Evolutionary conservation across 2,113 vertebrate species (phyloP).

Genomic region (Malurus melanocephalus): DNA sequence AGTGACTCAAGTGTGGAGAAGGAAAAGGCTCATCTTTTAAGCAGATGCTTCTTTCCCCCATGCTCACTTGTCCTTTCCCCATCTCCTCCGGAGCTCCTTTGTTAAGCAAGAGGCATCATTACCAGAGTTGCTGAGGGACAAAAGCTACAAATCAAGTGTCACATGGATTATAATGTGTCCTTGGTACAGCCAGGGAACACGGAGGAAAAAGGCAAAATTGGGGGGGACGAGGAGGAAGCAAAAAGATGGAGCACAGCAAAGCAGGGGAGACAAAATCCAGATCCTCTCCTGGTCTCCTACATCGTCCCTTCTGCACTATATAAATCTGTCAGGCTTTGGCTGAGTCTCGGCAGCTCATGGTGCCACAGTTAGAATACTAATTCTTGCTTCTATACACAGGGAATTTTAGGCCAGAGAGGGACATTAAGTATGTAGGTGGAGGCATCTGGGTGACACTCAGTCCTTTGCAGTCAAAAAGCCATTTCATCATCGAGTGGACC

Average conservation of each 20-base stretch:
- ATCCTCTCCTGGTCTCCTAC: background rate
- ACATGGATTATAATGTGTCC: background rate
- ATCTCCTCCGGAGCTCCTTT: background rate
- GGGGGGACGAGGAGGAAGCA: background rate
- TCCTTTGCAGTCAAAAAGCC: slow-evolving; percentile 1
- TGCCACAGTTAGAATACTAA: slow-evolving; percentile 14
- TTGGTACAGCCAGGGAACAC: background rate
- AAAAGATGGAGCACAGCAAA: background rate
- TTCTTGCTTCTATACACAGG: background rate
- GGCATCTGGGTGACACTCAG: background rate
- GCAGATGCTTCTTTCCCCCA: background rate
- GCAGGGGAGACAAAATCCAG: slow-evolving; percentile 32
- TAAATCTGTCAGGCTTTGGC: slow-evolving; percentile 49
- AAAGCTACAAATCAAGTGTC: slow-evolving; percentile 18
- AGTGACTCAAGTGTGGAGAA: background rate
- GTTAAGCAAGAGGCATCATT: background rate
- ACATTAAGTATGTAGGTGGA: background rate
- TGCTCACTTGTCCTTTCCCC: background rate
- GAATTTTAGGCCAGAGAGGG: background rate
- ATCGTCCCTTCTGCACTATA: background rate
- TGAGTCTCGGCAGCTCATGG: background rate
- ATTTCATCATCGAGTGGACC: background rate
- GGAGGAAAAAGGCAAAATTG: slow-evolving; percentile 22
- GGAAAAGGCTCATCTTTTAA: background rate
- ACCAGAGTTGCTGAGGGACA: background rate